Conservation (phyloP, 2,888 invertebrate genomes). For the Elgonia sp. region DNA sequence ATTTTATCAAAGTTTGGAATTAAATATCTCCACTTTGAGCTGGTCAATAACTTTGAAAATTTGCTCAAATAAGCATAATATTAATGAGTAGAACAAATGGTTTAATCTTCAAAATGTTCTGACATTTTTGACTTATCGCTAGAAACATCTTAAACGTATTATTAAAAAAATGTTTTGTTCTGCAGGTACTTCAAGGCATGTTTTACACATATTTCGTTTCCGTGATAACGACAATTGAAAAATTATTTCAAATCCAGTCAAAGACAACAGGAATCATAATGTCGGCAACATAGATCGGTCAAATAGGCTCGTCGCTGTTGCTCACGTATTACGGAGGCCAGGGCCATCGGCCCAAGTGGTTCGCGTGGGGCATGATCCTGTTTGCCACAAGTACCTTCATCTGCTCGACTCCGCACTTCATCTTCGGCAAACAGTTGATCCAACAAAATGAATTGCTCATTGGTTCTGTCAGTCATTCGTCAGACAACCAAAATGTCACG, state of each 20-base stretch:
- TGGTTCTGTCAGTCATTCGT: slow-evolving; percentile 83
- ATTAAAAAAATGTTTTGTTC: neutral
- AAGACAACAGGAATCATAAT: slow-evolving; percentile 96
- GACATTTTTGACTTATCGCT: no score
- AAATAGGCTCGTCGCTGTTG: slow-evolving; percentile 95
- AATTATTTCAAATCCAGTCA: slow-evolving; percentile 96
- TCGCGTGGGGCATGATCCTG: slow-evolving; percentile 96
- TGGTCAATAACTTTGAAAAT: no score
- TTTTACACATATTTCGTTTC: slow-evolving; percentile 97
- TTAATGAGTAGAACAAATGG: no score
- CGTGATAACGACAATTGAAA: slow-evolving; percentile 97
- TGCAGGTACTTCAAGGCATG: slow-evolving; percentile 91
- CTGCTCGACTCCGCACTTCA: slow-evolving; percentile 95
- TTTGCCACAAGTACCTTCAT: slow-evolving; percentile 95
- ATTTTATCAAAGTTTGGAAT: no score
- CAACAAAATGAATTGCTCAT: slow-evolving; percentile 87
- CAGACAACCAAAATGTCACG: slow-evolving; percentile 81
- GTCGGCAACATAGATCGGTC: slow-evolving; percentile 97
- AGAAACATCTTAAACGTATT: no score
- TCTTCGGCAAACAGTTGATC: slow-evolving; percentile 92
- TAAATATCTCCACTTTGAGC: no score
- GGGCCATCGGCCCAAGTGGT: slow-evolving; percentile 97
- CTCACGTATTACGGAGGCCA: slow-evolving; percentile 96
- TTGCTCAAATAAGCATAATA: no score
- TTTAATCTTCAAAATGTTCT: no score